Base-by-base conservation (phyloP, 2,888 invertebrate genomes). In the Hylaea fasciaria region DNA sequence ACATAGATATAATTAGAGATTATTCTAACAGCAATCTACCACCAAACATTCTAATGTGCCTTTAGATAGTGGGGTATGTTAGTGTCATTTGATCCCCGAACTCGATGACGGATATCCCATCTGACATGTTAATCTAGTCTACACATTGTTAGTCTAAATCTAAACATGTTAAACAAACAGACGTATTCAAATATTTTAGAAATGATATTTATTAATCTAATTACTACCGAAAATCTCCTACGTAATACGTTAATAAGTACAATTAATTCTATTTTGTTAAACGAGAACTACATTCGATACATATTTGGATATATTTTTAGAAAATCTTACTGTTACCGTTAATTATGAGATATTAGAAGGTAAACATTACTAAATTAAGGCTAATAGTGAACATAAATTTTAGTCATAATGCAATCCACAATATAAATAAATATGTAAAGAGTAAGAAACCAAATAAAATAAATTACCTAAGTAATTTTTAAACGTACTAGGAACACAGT, bases 81-180 rank as follows among this genome's bases (percentile, higher is more conserved):
- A 91, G 89, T 89, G 76, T 68, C 73, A 73, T 67, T 72, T 72
- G 74, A 78, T 80, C 83, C 85, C 78, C 83, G 72, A 66, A 77
- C 60, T 73, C 71, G 73, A 80, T 77, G 71, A 69, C 62, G 70
- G 78, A 76, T 73, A 74, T 74, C 79, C 76, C 77, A 78, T 79
- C 80, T 77, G 78, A 77, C 78, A 81, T 85, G 88, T 90, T 91
- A 90, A 87, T 86, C 89, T 91, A 91, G 78, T 86, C 92, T 92
- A 92, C 88, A 84, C 81, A 85, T 85, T 89, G 91, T 92, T 91
- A 92, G 90, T 91, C 91, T 92, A 91, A 77, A 74, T 80, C 92
- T 92, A 91, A 88, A 91, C 91, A 92, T 92, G 92, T 92, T 92
- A 92, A 91, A 91, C 90, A 92, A 91, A 91, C 91, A 92, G 86